phyloP scores from a whole-genome alignment of 1,140 invertebrate species.

The Drosophila prosaltans region DNA sequence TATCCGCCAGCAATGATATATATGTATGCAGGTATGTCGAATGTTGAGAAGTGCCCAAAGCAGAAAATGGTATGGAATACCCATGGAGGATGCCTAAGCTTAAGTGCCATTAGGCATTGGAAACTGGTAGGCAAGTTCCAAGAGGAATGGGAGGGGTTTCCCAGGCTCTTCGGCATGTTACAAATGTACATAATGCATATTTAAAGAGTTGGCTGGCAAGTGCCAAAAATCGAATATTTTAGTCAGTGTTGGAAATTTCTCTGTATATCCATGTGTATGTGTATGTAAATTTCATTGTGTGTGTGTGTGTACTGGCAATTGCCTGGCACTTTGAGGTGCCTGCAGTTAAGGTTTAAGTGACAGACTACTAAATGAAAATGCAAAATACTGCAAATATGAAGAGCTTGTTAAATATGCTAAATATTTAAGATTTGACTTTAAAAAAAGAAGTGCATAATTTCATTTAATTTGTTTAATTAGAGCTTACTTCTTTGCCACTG shows the following conservation, averaged over 20 bases:
- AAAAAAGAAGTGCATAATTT: too few relatives aligned
- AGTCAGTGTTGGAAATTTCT: conserved; percentile 47
- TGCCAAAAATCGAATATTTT: conserved; percentile 81
- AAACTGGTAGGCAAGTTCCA: conserved; percentile 30
- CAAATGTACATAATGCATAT: conserved; percentile 77
- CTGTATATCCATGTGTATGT: conserved; percentile 15
- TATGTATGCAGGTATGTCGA: conserved; percentile 2
- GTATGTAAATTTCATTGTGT: neutral
- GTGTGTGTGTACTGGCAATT: conserved; percentile 19
- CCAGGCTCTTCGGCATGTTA: conserved; percentile 40
- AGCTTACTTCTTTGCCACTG: too few relatives aligned
- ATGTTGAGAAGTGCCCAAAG: conserved; percentile 1
- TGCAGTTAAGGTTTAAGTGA: conserved; percentile 30
- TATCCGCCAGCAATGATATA: conserved; percentile 35
- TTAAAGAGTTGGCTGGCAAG: conserved; percentile 77
- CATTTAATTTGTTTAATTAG: too few relatives aligned
- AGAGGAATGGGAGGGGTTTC: neutral
- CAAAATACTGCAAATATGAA: conserved; percentile 10
- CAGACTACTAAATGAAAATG: conserved; percentile 16
- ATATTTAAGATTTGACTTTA: too few relatives aligned
- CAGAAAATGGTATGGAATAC: neutral
- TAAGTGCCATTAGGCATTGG: conserved; percentile 77
- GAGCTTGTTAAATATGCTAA: neutral
- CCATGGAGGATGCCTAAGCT: conserved; percentile 66
- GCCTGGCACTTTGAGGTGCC: conserved; percentile 30